Percentiles rank a stretch among this genome's conserved stretches.
Evolutionary conservation across 2,888 invertebrate genomes (phyloP).

Genomic region (Synergus itoensis): DNA sequence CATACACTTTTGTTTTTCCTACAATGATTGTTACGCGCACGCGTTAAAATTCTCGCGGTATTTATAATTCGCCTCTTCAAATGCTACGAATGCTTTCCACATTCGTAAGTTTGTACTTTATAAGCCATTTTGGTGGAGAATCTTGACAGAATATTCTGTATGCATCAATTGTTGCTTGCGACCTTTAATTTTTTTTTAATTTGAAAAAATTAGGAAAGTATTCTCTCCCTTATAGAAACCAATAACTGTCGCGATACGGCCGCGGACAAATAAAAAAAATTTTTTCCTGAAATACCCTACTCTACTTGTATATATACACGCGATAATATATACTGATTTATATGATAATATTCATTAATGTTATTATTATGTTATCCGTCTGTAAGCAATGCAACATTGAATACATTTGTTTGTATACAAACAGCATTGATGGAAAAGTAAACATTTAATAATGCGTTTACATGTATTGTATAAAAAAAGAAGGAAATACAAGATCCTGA

Average conservation of each 20-base stretch:
- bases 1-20: neutral
- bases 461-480: neutral
- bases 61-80: conserved; percentile 27
- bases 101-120: neutral
- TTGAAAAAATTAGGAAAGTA: no score
- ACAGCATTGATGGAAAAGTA: neutral
- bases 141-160: neutral
- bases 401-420: neutral
- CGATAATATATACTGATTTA: no score
- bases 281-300: no score
- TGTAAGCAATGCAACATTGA: no score
- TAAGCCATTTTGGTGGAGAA: neutral
- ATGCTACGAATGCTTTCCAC: neutral
- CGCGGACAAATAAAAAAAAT: no score
- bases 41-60: conserved; percentile 25
- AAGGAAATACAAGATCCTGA: neutral
- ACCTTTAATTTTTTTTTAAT: no score
- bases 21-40: neutral
- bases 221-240: no score
- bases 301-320: no score
- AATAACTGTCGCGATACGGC: no score
- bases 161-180: no score
- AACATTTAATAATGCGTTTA: neutral
- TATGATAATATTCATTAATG: no score
- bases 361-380: no score